Conservation (phyloP, 1,140 invertebrate genomes). For the Platyscapa corneri region DNA sequence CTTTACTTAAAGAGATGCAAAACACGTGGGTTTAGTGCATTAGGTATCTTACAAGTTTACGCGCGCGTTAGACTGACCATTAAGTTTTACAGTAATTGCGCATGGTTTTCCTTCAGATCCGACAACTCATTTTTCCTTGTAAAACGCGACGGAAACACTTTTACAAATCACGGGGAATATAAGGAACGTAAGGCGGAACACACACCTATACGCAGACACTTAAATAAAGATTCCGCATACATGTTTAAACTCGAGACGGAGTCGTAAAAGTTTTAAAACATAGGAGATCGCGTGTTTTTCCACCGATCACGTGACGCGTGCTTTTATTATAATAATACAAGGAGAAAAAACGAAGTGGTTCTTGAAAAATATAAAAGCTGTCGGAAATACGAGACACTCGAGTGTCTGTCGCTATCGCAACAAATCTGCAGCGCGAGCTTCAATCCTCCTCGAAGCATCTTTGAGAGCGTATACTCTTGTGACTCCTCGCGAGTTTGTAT, state of each 20-base stretch:
- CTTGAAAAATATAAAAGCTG: conserved; percentile 5
- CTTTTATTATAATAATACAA: background rate
- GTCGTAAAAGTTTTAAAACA: background rate
- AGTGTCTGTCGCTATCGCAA: background rate
- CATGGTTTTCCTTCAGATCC: background rate
- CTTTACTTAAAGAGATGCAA: background rate
- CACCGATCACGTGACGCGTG: background rate
- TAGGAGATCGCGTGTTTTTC: background rate
- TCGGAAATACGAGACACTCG: background rate
- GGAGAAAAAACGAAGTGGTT: background rate
- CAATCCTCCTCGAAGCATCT: background rate
- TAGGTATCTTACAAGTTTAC: background rate
- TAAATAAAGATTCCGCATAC: background rate
- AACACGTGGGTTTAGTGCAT: background rate
- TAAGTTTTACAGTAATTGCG: background rate
- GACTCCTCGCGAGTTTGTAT: conserved; percentile 24
- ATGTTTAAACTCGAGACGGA: background rate
- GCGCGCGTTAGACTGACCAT: background rate
- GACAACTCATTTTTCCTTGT: background rate
- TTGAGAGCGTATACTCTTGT: background rate
- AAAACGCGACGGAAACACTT: background rate
- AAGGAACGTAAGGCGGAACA: background rate
- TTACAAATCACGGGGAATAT: background rate
- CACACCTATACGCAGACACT: background rate
- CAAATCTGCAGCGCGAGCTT: background rate